A percentile compares a stretch with the other conserved stretches of the same genome.
Conservation (phyloP, 2,113 vertebrate species). For the Xenopus tropicalis region UCB_Xtro_10.0 CM004444.2:15365001-15365500, state of each 20-base stretch:
- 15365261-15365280: constrained; percentile 84
- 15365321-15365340: constrained; percentile 91
- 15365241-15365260: constrained; percentile 94
- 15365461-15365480: constrained; percentile 74
- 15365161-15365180: neutral
- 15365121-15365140: too few relatives aligned
- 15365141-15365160: too few relatives aligned
- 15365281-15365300: constrained; percentile 80
- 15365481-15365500: constrained; percentile 75
- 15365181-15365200: neutral
- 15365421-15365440: constrained; percentile 60
- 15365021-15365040: too few relatives aligned
- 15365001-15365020: too few relatives aligned
- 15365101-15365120: too few relatives aligned
- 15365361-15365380: too few relatives aligned
- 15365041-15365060: too few relatives aligned
- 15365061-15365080: too few relatives aligned
- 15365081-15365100: too few relatives aligned
- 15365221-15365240: neutral
- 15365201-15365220: neutral
- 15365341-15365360: constrained; percentile 76
- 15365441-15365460: constrained; percentile 84
- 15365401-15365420: too few relatives aligned
- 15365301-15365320: constrained; percentile 86
- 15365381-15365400: too few relatives aligned